A percentile compares a stretch with the other conserved stretches of the same genome.
These are phyloP conservation scores for Pomatorhinus ruficollis DNA, from an alignment of 2,113 vertebrate species.

Conservation along the genomic window DNA sequence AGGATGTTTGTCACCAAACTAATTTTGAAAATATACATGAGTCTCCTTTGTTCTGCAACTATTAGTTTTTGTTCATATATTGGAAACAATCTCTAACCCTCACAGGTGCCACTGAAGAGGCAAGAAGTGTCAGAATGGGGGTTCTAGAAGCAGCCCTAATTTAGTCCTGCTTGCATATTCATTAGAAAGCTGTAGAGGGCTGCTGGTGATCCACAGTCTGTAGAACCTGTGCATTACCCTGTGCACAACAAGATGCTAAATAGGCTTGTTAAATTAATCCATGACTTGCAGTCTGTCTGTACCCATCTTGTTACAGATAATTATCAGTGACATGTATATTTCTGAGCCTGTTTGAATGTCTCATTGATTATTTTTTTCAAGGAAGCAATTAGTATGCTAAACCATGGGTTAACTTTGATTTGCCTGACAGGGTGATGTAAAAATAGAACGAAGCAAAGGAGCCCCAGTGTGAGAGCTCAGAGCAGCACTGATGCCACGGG, in stretches of 20 bases:
- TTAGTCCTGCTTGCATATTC: not conserved
- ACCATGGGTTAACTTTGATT: not conserved
- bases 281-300: not conserved
- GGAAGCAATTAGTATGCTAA: not conserved
- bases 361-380: not conserved
- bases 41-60: not conserved
- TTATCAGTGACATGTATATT: not conserved
- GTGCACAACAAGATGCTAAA: not conserved
- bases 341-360: not conserved
- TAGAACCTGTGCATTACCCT: not conserved
- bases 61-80: rapidly evolving
- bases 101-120: not conserved
- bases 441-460: not conserved
- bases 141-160: not conserved
- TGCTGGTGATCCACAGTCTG: not conserved
- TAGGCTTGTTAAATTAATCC: not conserved
- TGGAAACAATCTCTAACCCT: not conserved
- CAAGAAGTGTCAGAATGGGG: not conserved
- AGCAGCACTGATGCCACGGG: not conserved
- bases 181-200: not conserved
- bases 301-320: not conserved
- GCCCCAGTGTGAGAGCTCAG: not conserved
- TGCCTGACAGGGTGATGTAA: not conserved
- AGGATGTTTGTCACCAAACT: not conserved
- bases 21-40: not conserved